Percentiles rank a stretch among this genome's conserved stretches.
Conservation (phyloP, 2,113 vertebrate species). For the Cromileptes altivelis region DNA sequence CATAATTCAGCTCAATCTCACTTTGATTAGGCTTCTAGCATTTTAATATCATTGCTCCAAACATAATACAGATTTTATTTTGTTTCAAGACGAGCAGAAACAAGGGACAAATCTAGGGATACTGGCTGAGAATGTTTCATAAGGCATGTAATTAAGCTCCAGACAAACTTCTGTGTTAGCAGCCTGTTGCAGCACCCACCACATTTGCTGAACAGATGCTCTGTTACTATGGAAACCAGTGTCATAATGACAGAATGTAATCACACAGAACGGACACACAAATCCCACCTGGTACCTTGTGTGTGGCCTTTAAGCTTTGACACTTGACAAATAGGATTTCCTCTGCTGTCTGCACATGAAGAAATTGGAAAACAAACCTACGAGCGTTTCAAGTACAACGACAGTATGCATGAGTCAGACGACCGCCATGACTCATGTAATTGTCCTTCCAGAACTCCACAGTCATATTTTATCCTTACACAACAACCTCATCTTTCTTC, state of each 20-base stretch:
- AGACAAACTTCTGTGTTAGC: neutral
- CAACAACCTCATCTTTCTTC: neutral
- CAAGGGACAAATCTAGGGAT: neutral
- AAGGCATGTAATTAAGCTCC: neutral
- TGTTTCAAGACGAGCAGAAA: neutral
- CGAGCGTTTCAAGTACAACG: neutral
- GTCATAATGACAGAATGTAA: neutral
- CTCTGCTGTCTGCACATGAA: neutral
- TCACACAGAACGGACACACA: neutral
- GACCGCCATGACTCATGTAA: neutral
- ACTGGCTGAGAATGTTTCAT: neutral
- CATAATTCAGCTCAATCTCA: neutral
- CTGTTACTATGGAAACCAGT: constrained; percentile 37
- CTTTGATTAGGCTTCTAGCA: neutral
- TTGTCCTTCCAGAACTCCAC: neutral
- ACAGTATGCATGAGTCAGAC: neutral
- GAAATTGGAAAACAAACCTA: neutral
- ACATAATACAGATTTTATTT: no score
- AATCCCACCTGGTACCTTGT: neutral
- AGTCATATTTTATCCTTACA: neutral
- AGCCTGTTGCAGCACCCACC: constrained; percentile 22
- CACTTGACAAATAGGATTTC: neutral
- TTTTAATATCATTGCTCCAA: no score
- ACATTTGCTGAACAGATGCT: constrained; percentile 38
- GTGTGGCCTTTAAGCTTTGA: neutral